Base-by-base conservation (phyloP, 2,797 vertebrate genomes). In the Pelodytes ibericus region DNA sequence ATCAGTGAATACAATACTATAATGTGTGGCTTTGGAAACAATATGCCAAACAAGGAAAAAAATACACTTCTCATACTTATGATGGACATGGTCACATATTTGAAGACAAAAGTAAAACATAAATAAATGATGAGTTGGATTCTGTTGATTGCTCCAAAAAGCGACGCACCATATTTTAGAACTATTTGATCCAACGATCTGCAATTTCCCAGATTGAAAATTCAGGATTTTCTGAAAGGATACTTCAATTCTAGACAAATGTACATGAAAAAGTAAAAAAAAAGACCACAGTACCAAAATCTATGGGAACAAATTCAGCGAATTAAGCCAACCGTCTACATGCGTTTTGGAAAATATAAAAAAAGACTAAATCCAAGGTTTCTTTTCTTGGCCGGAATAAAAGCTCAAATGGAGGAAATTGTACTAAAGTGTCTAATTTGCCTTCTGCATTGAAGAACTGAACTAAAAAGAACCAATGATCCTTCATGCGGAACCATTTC, bases 391-490 rank as follows among this genome's bases (percentile, higher is more conserved):
- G 13, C 11, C 1, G 13, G 41, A 57, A 57, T 9, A n/a, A 58
- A 58, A 29, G 22, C 31, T 65, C 25, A 29, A 65, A 56, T 41
- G 8, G 49, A 57, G 26, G 57, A 66, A 65, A 47, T 26, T 33
- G 15, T 20, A 68, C 39, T 31, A 41, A 57, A 25, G 27, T 26
- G 27, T 25, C 20, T 53, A 7, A 53, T 53, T 53, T 36, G 22
- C 22, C 36, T 41, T 1, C 9, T n/a, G 10, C 60, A 27, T 60
- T 67, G 27, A n/a, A 60, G 47, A 30, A 31, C 20, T 3, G 11
- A 66, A 59, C 24, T 16, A 25, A n/a, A 74, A 31, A 66, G 27
- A 44, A 31, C 30, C 36, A 74, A 27, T 58, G 27, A 66, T 25
- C 64, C 60, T 26, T 26, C 64, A 60, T 47, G 16, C 56, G 25